phyloP scores from a whole-genome alignment of 2,797 vertebrate genomes.

The Sphenopsis melanotis region DNA sequence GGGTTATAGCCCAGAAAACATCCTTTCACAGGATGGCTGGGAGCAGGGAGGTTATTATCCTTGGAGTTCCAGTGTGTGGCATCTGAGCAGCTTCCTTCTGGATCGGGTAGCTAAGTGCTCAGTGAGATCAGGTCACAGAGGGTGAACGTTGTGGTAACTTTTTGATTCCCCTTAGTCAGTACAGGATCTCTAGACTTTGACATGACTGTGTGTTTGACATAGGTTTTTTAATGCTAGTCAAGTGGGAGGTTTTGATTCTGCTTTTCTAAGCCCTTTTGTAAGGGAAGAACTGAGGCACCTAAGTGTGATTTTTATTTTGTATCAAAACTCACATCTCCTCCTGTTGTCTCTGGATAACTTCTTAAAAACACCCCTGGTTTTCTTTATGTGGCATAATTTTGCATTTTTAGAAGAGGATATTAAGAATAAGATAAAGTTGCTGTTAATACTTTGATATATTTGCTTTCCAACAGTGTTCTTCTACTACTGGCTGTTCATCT shows the following conservation, averaged over 20 bases:
- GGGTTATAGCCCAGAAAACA: not conserved
- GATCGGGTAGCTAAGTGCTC: not conserved
- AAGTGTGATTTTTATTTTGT: not conserved
- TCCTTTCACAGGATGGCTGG: not conserved
- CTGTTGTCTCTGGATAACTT: not conserved
- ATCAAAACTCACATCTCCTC: not conserved
- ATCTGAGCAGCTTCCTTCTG: not conserved
- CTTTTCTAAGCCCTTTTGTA: not conserved
- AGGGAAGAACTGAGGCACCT: not conserved
- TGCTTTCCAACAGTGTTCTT: conserved; percentile 77
- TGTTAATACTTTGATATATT: not conserved
- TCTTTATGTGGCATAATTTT: not conserved
- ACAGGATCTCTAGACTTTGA: not conserved
- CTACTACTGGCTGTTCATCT: conserved; percentile 88
- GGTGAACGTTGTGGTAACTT: not conserved
- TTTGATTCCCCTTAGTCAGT: not conserved
- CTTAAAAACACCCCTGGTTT: not conserved
- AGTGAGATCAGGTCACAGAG: not conserved
- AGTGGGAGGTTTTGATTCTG: not conserved
- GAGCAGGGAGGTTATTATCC: not conserved
- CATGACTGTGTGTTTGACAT: not conserved
- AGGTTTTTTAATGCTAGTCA: not conserved
- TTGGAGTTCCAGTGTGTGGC: not conserved
- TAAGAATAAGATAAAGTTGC: not conserved
- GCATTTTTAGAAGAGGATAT: not conserved